A percentile compares a stretch with the other conserved stretches of the same genome.
Conservation (phyloP, 1,140 invertebrate species). For the Probaryconus sp. region DNA sequence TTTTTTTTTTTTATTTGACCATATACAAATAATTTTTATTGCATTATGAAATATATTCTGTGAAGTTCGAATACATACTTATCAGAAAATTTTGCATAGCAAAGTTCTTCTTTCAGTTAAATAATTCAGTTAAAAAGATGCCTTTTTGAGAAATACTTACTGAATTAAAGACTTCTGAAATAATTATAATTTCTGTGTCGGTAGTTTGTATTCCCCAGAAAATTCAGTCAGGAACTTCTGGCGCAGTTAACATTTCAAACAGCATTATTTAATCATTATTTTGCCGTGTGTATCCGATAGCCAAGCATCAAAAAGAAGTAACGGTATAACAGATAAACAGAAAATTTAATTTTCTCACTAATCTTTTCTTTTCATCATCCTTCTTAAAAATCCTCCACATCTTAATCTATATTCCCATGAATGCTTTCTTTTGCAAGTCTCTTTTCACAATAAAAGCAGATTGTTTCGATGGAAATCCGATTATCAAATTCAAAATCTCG, state of each 20-base stretch:
- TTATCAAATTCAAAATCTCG: conserved; percentile 53
- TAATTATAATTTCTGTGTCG: too few species aligned
- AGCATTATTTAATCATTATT: conserved; percentile 9
- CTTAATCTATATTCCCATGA: conserved; percentile 48
- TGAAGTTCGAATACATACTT: too few species aligned
- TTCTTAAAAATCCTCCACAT: conserved; percentile 27
- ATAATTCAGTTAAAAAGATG: too few species aligned
- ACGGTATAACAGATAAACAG: conserved; percentile 28
- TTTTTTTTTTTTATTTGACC: too few species aligned
- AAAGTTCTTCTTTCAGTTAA: too few species aligned
- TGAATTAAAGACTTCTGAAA: too few species aligned
- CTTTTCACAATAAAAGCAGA: conserved; percentile 50
- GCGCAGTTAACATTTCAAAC: neutral
- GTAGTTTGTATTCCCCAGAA: too few species aligned
- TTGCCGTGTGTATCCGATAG: conserved; percentile 3
- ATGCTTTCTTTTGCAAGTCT: conserved; percentile 39
- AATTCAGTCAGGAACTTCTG: neutral
- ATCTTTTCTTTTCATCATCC: conserved; percentile 40
- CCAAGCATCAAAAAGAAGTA: conserved; percentile 3
- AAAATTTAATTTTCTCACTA: conserved; percentile 42
- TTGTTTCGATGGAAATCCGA: conserved; percentile 38
- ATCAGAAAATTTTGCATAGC: too few species aligned
- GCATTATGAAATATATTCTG: too few species aligned
- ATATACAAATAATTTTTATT: too few species aligned
- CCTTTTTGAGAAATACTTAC: too few species aligned